phyloP scores from a whole-genome alignment of 2,797 vertebrate species.

The Decapterus maruadsi region DNA sequence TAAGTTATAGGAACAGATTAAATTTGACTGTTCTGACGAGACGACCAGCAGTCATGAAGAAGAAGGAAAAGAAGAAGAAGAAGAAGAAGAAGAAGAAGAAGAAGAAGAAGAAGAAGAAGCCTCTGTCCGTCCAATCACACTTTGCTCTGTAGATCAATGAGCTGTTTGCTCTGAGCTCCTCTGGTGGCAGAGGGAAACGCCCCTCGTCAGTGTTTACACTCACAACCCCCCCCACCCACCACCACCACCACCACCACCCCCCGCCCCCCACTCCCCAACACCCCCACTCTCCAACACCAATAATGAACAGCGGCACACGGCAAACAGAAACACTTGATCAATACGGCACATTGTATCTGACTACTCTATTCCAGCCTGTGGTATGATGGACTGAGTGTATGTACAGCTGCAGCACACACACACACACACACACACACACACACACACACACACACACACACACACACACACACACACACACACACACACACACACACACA shows the following conservation, averaged over 20 bases:
- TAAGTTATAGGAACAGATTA: slow-evolving; percentile 84
- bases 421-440: too few species aligned
- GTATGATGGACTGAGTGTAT: slow-evolving; percentile 47
- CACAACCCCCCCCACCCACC: slow-evolving; percentile 3
- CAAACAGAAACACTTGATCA: slow-evolving; percentile 50
- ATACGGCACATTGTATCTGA: slow-evolving; percentile 56
- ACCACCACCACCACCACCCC: too few species aligned
- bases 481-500: too few species aligned
- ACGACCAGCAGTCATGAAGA: slow-evolving; percentile 10
- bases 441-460: too few species aligned
- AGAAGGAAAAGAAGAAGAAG: not conserved
- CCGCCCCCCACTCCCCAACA: not conserved
- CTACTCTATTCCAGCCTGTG: slow-evolving; percentile 46
- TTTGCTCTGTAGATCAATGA: slow-evolving; percentile 25
- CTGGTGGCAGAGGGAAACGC: slow-evolving; percentile 12
- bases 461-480: too few species aligned
- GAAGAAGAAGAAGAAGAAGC: not conserved
- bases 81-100: not conserved
- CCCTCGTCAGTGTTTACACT: slow-evolving; percentile 8
- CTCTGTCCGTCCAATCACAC: slow-evolving; percentile 6
- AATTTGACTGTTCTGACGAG: slow-evolving; percentile 45
- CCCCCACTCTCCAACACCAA: not conserved
- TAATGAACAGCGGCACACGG: slow-evolving; percentile 45
- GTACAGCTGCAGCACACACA: slow-evolving; percentile 41
- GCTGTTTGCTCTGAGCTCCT: slow-evolving; percentile 32